Percentiles rank a stretch among this genome's conserved stretches.
Conservation (phyloP, 1,140 invertebrate genomes). For the Macrocentrus cingulum region DNA sequence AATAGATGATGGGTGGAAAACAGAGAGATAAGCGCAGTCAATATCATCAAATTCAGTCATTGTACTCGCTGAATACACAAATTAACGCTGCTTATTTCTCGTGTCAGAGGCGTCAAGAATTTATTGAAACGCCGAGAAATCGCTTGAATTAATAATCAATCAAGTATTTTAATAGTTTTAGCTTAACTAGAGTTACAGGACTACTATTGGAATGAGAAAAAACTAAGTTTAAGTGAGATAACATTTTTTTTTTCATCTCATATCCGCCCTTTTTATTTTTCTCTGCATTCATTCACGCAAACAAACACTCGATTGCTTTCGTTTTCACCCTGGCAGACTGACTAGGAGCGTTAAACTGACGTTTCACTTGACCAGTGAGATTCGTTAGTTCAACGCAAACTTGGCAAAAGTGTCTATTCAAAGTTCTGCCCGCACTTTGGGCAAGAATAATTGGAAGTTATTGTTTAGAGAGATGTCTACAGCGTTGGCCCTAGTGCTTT, state of each 20-base stretch:
- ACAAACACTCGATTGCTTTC: constrained; percentile 13
- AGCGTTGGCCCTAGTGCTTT: no score
- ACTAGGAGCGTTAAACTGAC: constrained; percentile 14
- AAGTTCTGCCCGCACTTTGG: background rate
- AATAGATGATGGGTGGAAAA: no score
- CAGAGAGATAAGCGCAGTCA: no score
- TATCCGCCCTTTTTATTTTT: no score
- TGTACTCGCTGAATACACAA: no score
- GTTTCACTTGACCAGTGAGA: constrained; percentile 6
- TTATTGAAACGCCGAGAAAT: no score
- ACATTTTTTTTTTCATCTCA: constrained; percentile 2
- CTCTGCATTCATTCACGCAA: no score
- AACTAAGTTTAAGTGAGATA: constrained; percentile 46
- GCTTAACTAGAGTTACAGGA: constrained; percentile 40
- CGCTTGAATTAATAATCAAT: background rate
- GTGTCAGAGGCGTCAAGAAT: no score
- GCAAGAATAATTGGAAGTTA: no score
- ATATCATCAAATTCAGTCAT: no score
- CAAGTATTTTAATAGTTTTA: constrained; percentile 33
- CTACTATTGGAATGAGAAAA: constrained; percentile 31
- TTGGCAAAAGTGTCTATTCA: constrained; percentile 9
- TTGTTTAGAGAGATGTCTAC: no score
- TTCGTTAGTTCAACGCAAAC: background rate
- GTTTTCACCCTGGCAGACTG: background rate
- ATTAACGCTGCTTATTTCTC: no score